Conservation (phyloP, 2,888 invertebrate species). For the Yponomeuta sedellus region DNA sequence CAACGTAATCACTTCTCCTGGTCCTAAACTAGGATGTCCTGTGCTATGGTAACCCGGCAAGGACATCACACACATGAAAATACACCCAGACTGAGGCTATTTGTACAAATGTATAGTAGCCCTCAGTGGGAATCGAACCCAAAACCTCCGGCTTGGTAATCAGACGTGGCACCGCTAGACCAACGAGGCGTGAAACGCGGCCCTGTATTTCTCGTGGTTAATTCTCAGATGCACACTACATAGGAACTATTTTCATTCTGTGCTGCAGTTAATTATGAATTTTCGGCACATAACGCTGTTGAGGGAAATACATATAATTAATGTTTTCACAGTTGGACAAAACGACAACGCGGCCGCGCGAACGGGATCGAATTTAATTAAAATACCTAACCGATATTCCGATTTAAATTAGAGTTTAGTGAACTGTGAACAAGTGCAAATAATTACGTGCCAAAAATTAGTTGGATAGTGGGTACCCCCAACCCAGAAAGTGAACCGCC, state of each 20-base stretch:
- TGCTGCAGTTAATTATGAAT: not conserved
- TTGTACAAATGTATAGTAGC: too few species aligned
- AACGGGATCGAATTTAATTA: conserved; percentile 11
- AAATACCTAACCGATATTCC: conserved; percentile 16
- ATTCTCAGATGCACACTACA: too few species aligned
- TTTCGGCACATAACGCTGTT: not conserved
- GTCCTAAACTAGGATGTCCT: too few species aligned
- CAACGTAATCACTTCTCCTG: too few species aligned
- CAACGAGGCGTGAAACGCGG: too few species aligned
- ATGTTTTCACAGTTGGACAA: conserved; percentile 1
- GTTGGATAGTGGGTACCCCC: conserved; percentile 2
- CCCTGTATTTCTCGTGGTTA: not conserved
- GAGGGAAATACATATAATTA: not conserved
- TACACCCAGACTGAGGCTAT: too few species aligned
- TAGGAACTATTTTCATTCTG: too few species aligned
- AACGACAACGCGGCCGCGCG: not conserved
- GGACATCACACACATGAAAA: too few species aligned
- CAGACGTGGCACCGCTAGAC: too few species aligned
- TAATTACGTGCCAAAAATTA: conserved; percentile 20
- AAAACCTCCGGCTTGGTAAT: too few species aligned
- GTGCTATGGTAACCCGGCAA: too few species aligned
- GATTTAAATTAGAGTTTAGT: conserved; percentile 16
- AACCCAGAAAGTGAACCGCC: not conserved
- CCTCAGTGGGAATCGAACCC: too few species aligned
- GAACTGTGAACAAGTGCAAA: conserved; percentile 17